Percentiles rank a stretch among this genome's conserved stretches.
Evolutionary conservation across 2,888 invertebrate species (phyloP).

Genomic region (Tenthredo livida): DNA sequence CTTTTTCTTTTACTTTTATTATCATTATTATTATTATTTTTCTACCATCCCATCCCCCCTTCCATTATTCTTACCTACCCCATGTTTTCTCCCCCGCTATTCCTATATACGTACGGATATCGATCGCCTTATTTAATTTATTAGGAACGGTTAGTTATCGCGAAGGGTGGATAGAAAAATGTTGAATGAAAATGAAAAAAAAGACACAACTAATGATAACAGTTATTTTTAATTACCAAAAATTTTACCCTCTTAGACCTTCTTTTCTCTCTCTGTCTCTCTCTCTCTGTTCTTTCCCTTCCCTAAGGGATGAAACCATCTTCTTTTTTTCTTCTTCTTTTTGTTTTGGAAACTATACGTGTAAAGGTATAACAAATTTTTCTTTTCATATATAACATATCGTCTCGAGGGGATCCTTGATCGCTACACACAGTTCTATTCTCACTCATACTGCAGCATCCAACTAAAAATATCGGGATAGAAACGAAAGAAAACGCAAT

Average conservation of each 20-base stretch:
- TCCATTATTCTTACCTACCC: conserved; percentile 41
- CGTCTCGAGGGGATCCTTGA: background rate
- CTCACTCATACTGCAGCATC: too few relatives aligned
- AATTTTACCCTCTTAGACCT: too few relatives aligned
- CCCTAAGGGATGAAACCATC: background rate
- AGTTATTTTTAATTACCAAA: too few relatives aligned
- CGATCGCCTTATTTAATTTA: background rate
- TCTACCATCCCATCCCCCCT: background rate
- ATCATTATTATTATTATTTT: conserved; percentile 4
- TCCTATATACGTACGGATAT: background rate
- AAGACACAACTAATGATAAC: too few relatives aligned
- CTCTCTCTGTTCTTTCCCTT: background rate
- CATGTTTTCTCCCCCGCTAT: conserved; percentile 3
- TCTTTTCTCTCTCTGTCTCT: background rate
- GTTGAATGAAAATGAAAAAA: too few relatives aligned
- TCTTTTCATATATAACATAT: background rate
- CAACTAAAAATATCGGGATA: too few relatives aligned
- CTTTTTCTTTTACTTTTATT: conserved; percentile 50
- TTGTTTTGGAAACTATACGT: background rate
- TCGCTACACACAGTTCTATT: background rate
- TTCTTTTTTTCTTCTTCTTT: background rate
- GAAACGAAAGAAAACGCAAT: background rate
- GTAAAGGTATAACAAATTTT: background rate
- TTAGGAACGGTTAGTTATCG: background rate
- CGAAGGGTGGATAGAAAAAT: background rate